A percentile compares a stretch with the other conserved stretches of the same genome.
Evolutionary conservation across 1,140 invertebrate genomes (phyloP).

Genomic region (Chelonus insularis): DNA sequence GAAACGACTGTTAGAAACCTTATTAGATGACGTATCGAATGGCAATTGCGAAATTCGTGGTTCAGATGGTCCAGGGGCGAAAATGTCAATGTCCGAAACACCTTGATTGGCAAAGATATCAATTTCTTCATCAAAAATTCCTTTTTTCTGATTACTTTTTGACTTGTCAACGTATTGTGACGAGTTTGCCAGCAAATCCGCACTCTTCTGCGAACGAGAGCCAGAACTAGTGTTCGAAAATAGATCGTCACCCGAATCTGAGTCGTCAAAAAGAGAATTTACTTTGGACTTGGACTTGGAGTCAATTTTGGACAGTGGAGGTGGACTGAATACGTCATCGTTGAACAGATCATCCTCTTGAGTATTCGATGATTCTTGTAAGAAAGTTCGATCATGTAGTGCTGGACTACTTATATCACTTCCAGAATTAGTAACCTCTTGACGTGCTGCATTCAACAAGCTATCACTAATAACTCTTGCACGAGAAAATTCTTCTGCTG

Average conservation of each 20-base stretch:
- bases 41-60: conserved; percentile 17
- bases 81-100: conserved; percentile 46
- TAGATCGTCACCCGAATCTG: conserved; percentile 49
- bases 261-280: conserved; percentile 46
- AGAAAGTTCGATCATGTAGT: no score
- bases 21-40: conserved; percentile 31
- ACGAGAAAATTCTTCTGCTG: conserved; percentile 46
- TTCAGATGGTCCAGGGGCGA: conserved; percentile 23
- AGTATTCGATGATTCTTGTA: no score
- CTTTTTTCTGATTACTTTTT: conserved; percentile 25
- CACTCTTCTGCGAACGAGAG: conserved; percentile 44
- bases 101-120: conserved; percentile 40
- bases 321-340: conserved; percentile 49
- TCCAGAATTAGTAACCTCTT: conserved; percentile 20
- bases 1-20: conserved; percentile 8
- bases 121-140: conserved; percentile 41
- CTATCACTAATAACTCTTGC: conserved; percentile 45
- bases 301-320: conserved; percentile 40
- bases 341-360: conserved; percentile 37
- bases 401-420: conserved; percentile 20
- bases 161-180: conserved; percentile 25
- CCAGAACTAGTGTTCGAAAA: conserved; percentile 45
- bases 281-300: conserved; percentile 42
- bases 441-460: conserved; percentile 30
- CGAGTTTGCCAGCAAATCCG: conserved; percentile 32